Evolutionary conservation across 2,113 vertebrate species (phyloP), one percentile per base, ranked within the genome.

Genomic region (Takifugu bimaculatus): DNA sequence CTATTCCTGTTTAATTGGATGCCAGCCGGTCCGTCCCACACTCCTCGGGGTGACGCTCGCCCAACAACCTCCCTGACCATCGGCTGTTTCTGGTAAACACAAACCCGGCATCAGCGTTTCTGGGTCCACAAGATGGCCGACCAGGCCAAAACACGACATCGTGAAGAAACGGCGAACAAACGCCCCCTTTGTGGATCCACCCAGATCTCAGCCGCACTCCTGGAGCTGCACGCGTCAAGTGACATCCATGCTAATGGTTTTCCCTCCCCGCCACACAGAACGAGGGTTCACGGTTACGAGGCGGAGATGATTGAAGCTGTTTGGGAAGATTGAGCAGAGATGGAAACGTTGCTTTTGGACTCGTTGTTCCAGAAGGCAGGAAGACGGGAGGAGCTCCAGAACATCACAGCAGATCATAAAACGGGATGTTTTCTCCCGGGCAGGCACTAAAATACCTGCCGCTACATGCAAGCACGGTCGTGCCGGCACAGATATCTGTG

Each of bases 1-100:
- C 6, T 69, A 75, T 59, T 49, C 58, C 12, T 50, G 58, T 65
- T 66, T 74, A 77, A 77, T 80, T 75, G 60, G 50, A 64, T 75
- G 65, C 70, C 70, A 66, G 65, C 66, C 28, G 53, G 60, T 68
- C 61, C 50, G 57, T 70, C 76, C 50, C 57, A 29, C 35, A 10
- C 35, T 35, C 63, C 54, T 9, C 63, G 6, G 60, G 57, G 72
- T 50, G 61, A 57, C 42, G 54, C 52, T 32, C 55, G 56, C 54
- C 64, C 44, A 35, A 55, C 56, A 14, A 68, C n/a, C 60, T 58
- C 45, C 42, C 65, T 50, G 39, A 63, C 61, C 70, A 32, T 64
- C 57, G 66, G 44, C 78, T 72, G 27, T 50, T 2, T 0, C 42
- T 60, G 80, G 63, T 57, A 70, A 60, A 75, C 55, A 60, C 49